Evolutionary conservation across 2,113 vertebrate species (phyloP), one percentile per base, ranked within the genome.

Genomic region (Chrysemys picta): DNA sequence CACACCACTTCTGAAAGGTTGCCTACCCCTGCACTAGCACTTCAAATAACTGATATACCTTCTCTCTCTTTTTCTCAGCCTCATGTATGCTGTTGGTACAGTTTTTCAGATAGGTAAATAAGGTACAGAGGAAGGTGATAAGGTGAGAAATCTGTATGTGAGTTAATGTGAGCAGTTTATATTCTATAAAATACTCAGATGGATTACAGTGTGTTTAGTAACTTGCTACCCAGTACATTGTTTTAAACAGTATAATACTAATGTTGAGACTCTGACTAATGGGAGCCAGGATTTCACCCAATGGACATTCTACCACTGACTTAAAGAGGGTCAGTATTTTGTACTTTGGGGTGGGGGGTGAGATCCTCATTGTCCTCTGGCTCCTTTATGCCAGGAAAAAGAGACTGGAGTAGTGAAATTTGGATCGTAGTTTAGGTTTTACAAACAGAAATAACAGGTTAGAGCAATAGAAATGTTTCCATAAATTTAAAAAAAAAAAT

Each of bases 351-450:
- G 0, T 0, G 53, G 69, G 82, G 11, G 0, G 0, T 79, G 76
- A 79, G 78, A 22, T 83, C 88, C 91, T 92, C 31, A 17, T 53
- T 75, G 19, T 93, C 50, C 6, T 11, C 3, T 84, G 35, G 19
- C 10, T 2, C 85, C 1, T 59, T 88, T 87, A 8, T 85, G 9
- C 42, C 14, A n/a, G 17, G 53, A 78, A 59, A 91, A 87, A 79
- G 10, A 87, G 54, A 1, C 17, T 42, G 38, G 22, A 27, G 53
- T n/a, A 31, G 14, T 91, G 72, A 82, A n/a, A 12, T 92, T 93
- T 95, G 72, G 72, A 42, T 57, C 2, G 8, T 84, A 93, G 59
- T 82, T 95, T 93, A 89, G 49, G 22, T 89, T 95, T 91, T 93
- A 49, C 87, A 78, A 38, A 35, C 87, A 82, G 52, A 89, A 95